Conservation (phyloP, 2,797 vertebrate genomes). For the Prionace glauca region DNA sequence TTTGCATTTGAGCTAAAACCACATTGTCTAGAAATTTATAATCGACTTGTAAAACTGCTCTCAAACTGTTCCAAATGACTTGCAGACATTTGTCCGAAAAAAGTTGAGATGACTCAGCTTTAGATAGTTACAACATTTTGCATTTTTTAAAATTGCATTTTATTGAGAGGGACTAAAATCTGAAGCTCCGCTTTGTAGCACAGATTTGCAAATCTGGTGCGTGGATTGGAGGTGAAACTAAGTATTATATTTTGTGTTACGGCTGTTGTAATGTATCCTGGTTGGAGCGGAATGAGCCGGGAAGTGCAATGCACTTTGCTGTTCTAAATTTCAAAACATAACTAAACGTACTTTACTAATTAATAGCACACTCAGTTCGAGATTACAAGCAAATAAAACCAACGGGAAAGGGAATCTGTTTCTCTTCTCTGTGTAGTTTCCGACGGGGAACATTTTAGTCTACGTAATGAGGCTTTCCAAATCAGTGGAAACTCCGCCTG, state of each 20-base stretch:
- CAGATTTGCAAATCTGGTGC: background rate
- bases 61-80: background rate
- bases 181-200: background rate
- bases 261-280: background rate
- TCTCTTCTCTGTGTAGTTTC: slow-evolving; percentile 15
- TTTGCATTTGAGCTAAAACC: background rate
- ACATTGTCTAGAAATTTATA: background rate
- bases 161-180: background rate
- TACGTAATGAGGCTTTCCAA: background rate
- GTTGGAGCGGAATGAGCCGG: no score
- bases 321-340: background rate
- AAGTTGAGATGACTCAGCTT: background rate
- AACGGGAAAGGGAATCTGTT: background rate
- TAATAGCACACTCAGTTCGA: background rate
- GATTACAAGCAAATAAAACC: background rate
- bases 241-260: background rate
- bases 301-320: background rate
- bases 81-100: background rate
- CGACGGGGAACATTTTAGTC: background rate
- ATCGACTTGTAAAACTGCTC: background rate
- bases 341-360: slow-evolving; percentile 20
- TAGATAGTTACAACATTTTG: background rate
- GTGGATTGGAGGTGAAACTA: background rate
- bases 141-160: background rate
- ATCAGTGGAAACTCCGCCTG: background rate